These are phyloP conservation scores for Opisthograptis luteolata DNA, from an alignment of 2,888 invertebrate genomes.

Conservation along the genomic window DNA sequence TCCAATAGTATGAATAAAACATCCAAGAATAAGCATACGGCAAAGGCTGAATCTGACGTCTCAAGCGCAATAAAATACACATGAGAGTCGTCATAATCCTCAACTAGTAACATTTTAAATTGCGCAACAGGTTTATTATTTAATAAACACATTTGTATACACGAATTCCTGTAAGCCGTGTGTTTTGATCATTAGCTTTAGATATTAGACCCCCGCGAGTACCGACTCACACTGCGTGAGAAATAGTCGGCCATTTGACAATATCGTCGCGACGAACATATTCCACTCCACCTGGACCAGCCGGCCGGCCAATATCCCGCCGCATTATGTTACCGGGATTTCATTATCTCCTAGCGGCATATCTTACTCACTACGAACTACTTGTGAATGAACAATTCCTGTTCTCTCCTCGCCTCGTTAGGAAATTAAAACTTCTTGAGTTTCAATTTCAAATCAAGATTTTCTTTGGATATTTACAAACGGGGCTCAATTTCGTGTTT, in stretches of 20 bases:
- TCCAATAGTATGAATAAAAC: constrained; percentile 57
- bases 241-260: constrained; percentile 73
- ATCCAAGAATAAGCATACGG: constrained; percentile 46
- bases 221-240: constrained; percentile 71
- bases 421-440: constrained; percentile 34
- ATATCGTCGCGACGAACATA: constrained; percentile 63
- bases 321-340: constrained; percentile 55
- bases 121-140: constrained; percentile 67
- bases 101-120: constrained; percentile 58
- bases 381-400: constrained; percentile 46
- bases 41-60: constrained; percentile 47
- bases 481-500: constrained; percentile 10
- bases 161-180: constrained; percentile 65
- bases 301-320: constrained; percentile 51
- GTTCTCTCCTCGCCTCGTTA: constrained; percentile 39
- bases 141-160: constrained; percentile 69
- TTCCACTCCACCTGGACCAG: constrained; percentile 50
- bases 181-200: constrained; percentile 71
- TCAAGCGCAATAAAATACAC: constrained; percentile 55
- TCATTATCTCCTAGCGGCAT: constrained; percentile 57
- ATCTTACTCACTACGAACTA: constrained; percentile 45
- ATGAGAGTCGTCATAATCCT: constrained; percentile 55
- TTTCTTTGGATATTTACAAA: constrained; percentile 12
- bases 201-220: constrained; percentile 71
- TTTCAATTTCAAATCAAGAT: constrained; percentile 36